Evolutionary conservation across 2,113 vertebrate genomes (phyloP).

Genomic region (Cygnus atratus): DNA sequence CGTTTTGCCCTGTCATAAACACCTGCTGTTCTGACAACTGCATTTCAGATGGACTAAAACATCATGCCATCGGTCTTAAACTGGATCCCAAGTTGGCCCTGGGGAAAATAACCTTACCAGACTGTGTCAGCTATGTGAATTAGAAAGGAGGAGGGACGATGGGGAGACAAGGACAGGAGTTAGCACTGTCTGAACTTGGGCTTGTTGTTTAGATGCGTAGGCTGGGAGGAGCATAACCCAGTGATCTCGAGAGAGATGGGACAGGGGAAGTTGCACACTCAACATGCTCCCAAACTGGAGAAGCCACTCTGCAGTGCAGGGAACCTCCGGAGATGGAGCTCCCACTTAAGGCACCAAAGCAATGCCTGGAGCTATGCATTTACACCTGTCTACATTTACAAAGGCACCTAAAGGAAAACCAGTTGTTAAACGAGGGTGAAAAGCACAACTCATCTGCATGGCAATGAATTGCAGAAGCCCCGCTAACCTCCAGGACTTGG

Average conservation of each 20-base stretch:
- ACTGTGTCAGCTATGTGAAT: neutral
- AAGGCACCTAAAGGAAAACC: neutral
- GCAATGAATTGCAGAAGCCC: neutral
- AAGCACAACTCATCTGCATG: neutral
- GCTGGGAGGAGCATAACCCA: neutral
- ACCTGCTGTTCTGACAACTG: neutral
- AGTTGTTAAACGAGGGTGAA: neutral
- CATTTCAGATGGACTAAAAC: neutral
- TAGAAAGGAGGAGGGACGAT: neutral
- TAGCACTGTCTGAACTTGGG: neutral
- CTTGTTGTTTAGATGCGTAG: neutral
- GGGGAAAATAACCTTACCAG: neutral
- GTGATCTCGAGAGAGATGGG: neutral
- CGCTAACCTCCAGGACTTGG: neutral
- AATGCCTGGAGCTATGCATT: neutral
- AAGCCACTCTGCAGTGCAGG: neutral
- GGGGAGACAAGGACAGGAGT: neutral
- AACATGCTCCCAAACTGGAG: neutral
- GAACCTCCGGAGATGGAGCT: neutral
- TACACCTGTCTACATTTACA: neutral
- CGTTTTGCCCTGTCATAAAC: neutral
- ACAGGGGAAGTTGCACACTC: neutral
- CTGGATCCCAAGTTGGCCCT: neutral
- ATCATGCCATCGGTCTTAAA: fast-evolving
- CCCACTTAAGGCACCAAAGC: fast-evolving